Conservation (phyloP, 2,113 vertebrate genomes). For the Panurus biarmicus region DNA sequence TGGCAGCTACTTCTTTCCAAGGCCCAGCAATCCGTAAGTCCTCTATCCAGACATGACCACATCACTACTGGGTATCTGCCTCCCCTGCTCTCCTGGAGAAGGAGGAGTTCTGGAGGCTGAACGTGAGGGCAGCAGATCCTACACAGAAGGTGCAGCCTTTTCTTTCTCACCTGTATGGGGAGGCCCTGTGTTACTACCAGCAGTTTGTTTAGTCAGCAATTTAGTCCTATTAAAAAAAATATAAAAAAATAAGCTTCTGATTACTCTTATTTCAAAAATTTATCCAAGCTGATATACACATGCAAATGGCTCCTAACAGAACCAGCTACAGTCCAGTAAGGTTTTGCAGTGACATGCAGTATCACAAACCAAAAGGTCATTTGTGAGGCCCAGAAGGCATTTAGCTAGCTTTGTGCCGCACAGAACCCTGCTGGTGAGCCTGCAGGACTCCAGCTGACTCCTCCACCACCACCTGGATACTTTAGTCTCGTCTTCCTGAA, state of each 20-base stretch:
- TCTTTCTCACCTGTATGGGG: not conserved
- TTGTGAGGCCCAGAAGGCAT: not conserved
- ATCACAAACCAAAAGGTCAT: not conserved
- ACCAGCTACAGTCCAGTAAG: not conserved
- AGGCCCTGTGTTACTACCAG: not conserved
- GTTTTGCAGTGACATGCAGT: not conserved
- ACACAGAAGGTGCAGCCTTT: not conserved
- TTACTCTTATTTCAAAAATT: not conserved
- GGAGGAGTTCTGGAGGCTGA: not conserved
- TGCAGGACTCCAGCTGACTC: not conserved
- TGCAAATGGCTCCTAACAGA: not conserved
- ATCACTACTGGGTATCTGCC: not conserved
- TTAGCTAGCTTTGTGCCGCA: not conserved
- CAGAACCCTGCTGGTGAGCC: not conserved
- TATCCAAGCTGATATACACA: not conserved
- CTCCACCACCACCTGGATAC: not conserved
- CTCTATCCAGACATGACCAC: not conserved
- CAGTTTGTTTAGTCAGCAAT: not conserved
- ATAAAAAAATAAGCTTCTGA: not conserved
- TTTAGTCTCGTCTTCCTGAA: not conserved
- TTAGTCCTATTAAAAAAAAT: not conserved
- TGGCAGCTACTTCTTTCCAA: not conserved
- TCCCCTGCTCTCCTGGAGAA: not conserved
- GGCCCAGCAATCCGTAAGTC: not conserved
- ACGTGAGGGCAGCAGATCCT: fast-evolving